These are phyloP conservation scores for Pteruthius melanotis DNA, from an alignment of 2,113 vertebrate species.

Conservation along the genomic window DNA sequence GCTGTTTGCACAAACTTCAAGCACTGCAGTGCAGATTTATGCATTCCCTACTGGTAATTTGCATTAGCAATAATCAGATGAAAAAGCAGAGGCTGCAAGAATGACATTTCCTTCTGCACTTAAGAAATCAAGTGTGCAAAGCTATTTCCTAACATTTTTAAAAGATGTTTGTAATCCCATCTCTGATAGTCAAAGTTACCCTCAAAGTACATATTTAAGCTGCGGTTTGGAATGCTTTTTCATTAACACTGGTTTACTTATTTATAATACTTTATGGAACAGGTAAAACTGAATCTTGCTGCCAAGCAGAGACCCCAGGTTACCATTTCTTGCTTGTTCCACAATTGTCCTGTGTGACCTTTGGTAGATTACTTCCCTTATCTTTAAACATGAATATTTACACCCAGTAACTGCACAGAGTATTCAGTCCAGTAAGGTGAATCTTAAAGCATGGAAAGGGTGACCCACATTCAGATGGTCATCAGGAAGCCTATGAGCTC, in stretches of 20 bases:
- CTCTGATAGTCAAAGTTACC: neutral
- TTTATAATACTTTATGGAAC: neutral
- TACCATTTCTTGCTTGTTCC: neutral
- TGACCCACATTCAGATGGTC: neutral
- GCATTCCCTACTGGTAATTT: neutral
- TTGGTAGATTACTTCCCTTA: neutral
- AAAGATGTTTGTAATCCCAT: neutral
- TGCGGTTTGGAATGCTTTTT: neutral
- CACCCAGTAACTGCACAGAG: neutral
- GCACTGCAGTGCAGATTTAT: conserved; percentile 15
- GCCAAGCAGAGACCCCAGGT: neutral
- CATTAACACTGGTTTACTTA: neutral
- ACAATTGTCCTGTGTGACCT: neutral
- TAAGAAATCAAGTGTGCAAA: neutral
- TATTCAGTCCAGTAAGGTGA: neutral
- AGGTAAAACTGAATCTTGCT: neutral
- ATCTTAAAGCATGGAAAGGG: neutral
- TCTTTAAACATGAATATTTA: neutral
- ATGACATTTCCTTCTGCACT: neutral
- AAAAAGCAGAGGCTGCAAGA: conserved; percentile 15
- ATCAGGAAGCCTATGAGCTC: neutral
- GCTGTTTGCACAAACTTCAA: neutral
- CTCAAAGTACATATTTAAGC: neutral
- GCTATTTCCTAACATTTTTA: neutral
- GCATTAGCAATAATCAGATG: conserved; percentile 34